A percentile compares a stretch with the other conserved stretches of the same genome.
Evolutionary conservation across 2,113 vertebrate species (phyloP).

Genomic region (Hystrix brachyura): DNA sequence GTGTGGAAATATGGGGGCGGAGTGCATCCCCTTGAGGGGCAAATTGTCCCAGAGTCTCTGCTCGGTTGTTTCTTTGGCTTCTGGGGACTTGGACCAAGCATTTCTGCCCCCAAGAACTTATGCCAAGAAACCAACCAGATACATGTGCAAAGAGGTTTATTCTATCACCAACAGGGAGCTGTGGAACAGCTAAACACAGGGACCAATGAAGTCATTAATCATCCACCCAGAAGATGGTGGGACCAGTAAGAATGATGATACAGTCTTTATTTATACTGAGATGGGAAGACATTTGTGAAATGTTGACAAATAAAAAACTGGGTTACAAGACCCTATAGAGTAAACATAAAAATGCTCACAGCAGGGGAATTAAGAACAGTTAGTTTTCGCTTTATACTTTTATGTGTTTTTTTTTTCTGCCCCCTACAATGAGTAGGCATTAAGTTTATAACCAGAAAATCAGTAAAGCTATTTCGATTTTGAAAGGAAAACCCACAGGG

Average conservation of each 20-base stretch:
- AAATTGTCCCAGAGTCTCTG: background rate
- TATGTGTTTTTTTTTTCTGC: background rate
- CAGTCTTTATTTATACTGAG: constrained; percentile 40
- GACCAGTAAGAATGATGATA: background rate
- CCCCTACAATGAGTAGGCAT: background rate
- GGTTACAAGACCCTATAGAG: background rate
- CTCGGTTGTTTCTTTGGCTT: no score
- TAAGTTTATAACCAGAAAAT: constrained; percentile 64
- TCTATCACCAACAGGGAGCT: background rate
- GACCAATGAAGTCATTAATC: background rate
- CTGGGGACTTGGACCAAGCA: background rate
- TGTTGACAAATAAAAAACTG: background rate
- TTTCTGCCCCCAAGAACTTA: background rate
- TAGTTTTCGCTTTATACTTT: constrained; percentile 36
- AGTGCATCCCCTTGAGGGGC: background rate
- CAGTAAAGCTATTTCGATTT: constrained; percentile 59
- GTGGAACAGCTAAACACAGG: background rate
- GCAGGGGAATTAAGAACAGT: background rate
- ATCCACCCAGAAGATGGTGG: background rate
- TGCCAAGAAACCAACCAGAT: background rate
- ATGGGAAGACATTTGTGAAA: background rate
- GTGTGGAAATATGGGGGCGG: background rate
- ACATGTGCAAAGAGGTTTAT: background rate
- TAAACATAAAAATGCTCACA: background rate
- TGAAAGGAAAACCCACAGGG: constrained; percentile 51